Evolutionary conservation across 2,888 invertebrate species (phyloP).

Genomic region (Orthosia cruda): DNA sequence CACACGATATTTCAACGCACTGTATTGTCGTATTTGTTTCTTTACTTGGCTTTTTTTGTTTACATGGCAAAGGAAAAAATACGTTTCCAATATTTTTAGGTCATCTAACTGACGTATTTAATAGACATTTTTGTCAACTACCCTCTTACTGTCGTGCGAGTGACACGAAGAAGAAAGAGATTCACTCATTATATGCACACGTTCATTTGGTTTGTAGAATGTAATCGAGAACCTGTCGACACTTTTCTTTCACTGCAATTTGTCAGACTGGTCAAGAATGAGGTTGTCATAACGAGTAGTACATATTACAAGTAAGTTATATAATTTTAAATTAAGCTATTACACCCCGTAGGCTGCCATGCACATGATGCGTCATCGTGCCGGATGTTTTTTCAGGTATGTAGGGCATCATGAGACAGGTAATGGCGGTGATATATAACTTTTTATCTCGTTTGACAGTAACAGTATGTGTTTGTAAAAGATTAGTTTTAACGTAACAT

Average conservation of each 20-base stretch:
- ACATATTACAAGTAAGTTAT: constrained; percentile 40
- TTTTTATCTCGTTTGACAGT: constrained; percentile 79
- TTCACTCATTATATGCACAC: neutral
- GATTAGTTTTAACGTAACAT: constrained; percentile 58
- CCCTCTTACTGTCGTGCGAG: no score
- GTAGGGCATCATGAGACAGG: constrained; percentile 79
- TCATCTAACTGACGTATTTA: no score
- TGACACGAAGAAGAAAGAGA: no score
- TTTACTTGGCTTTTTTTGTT: no score
- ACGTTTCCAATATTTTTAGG: no score
- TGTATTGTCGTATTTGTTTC: no score
- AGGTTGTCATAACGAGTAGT: constrained; percentile 14
- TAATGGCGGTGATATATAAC: constrained; percentile 72
- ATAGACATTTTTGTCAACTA: no score
- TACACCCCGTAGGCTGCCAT: constrained; percentile 62
- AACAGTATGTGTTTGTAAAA: constrained; percentile 56
- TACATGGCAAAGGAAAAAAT: no score
- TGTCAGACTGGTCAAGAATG: constrained; percentile 11
- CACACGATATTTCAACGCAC: no score
- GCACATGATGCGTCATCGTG: constrained; percentile 73
- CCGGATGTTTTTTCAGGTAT: constrained; percentile 85
- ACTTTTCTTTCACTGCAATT: constrained; percentile 18
- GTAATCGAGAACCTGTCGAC: neutral
- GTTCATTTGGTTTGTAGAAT: neutral
- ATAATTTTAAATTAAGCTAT: constrained; percentile 54